These are phyloP conservation scores for Semnopithecus entellus DNA, from an alignment of 2,113 vertebrate species.

Conservation along the genomic window DNA sequence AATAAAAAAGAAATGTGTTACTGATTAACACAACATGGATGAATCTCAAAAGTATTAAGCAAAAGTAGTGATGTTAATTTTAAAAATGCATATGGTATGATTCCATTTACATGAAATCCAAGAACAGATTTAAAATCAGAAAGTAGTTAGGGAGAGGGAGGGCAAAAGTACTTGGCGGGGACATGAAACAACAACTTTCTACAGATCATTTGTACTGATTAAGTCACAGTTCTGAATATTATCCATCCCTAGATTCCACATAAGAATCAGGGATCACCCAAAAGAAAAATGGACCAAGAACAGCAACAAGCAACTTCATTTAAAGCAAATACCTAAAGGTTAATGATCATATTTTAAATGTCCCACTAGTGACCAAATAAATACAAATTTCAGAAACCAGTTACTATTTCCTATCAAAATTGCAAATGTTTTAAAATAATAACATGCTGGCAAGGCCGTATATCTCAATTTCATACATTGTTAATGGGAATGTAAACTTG, in stretches of 20 bases:
- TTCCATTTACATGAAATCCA: constrained; percentile 28
- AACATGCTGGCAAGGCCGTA: neutral
- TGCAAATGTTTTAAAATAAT: constrained; percentile 37
- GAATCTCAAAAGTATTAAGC: neutral
- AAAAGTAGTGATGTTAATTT: constrained; percentile 2
- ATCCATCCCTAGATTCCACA: neutral
- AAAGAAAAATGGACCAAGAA: constrained; percentile 14
- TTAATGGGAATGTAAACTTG: neutral
- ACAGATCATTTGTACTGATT: neutral
- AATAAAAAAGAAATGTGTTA: neutral
- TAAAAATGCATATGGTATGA: neutral
- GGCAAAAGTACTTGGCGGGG: neutral
- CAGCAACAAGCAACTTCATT: neutral
- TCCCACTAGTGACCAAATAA: neutral
- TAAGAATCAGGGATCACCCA: constrained; percentile 11
- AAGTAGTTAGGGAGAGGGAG: neutral
- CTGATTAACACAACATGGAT: neutral
- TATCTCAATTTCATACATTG: neutral
- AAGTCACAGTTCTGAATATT: neutral
- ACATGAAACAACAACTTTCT: neutral
- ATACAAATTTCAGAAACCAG: constrained; percentile 30
- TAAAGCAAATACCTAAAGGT: constrained; percentile 28
- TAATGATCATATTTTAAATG: constrained; percentile 32
- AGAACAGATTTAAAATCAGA: constrained; percentile 31
- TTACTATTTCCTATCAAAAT: constrained; percentile 45